Base-by-base conservation (phyloP, 1,140 invertebrate genomes). In the Ptiloglossa arizonensis region DNA sequence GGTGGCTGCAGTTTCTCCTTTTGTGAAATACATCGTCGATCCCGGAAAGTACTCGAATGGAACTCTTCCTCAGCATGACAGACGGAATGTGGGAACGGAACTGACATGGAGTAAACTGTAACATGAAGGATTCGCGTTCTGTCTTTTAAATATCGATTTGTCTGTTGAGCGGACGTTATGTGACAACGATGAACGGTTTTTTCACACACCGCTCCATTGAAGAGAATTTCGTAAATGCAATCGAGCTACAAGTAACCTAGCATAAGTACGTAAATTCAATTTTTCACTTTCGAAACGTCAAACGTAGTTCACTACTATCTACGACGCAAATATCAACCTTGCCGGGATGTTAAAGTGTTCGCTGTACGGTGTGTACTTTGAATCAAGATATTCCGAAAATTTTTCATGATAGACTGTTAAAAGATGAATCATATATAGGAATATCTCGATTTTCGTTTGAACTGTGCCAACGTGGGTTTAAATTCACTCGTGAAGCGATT, bases 131-230 rank as follows among this genome's bases (percentile, higher is more conserved):
- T 74, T 69, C 75, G 85, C 73, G 83, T 78, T 86, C 59, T 88
- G 82, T 85, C 86, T 85, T 81, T 86, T 85, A 81, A 82, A 88
- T 88, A 88, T 88, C 84, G 87, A 88, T 88, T 88, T 82, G 70
- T 79, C 71, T 44, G 73, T 72, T 54, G 72, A 74, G 48, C 60
- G 74, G 38, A 78, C 74, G 62, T 77, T 74, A 81, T 83, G 75
- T 79, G 79, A 62, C 72, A 71, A 87, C 81, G 59, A 87, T 87
- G 83, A 87, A 74, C 66, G 63, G 69, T 38, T 66, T 60, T 60
- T 59, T 66, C 11, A 54, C 41, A 48, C 50, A 66, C 44, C 41
- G 54, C 62, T 27, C 32, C 44, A 17, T 71, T 56, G 56, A 57
- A 29, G 29, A 15, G 44, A 74, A 63, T 64, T 60, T 44, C 50